These are phyloP conservation scores for Amorpha juglandis DNA, from an alignment of 2,888 invertebrate genomes.

Conservation along the genomic window DNA sequence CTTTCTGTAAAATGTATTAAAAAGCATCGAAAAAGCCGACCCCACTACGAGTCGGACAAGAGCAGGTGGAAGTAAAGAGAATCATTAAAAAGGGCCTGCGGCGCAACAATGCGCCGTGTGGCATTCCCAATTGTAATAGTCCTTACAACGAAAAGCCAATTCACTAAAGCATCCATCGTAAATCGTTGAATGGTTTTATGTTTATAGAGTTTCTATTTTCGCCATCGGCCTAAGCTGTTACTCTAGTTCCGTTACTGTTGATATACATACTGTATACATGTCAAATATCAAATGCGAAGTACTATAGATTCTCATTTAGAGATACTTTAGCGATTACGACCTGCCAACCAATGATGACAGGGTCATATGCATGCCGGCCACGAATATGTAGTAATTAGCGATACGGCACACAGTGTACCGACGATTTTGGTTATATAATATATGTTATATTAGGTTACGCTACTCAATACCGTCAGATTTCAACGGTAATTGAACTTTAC, in stretches of 20 bases:
- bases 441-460: background rate
- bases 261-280: background rate
- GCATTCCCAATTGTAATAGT: background rate
- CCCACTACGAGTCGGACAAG: too few species aligned
- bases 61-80: too few species aligned
- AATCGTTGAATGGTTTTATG: conserved; percentile 13
- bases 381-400: background rate
- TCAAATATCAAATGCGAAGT: too few species aligned
- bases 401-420: background rate
- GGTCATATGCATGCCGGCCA: background rate
- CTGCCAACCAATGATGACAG: too few species aligned
- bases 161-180: conserved; percentile 12
- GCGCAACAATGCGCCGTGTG: background rate
- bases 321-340: too few species aligned
- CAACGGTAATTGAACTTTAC: background rate
- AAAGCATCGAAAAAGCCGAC: too few species aligned
- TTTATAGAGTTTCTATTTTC: conserved; percentile 12
- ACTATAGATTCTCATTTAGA: too few species aligned
- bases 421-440: too few species aligned
- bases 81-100: too few species aligned
- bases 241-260: background rate
- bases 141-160: conserved; percentile 11
- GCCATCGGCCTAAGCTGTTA: background rate
- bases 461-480: background rate
- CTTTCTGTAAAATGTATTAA: too few species aligned